phyloP scores from a whole-genome alignment of 2,797 vertebrate species.

The Botia kubotai region DNA sequence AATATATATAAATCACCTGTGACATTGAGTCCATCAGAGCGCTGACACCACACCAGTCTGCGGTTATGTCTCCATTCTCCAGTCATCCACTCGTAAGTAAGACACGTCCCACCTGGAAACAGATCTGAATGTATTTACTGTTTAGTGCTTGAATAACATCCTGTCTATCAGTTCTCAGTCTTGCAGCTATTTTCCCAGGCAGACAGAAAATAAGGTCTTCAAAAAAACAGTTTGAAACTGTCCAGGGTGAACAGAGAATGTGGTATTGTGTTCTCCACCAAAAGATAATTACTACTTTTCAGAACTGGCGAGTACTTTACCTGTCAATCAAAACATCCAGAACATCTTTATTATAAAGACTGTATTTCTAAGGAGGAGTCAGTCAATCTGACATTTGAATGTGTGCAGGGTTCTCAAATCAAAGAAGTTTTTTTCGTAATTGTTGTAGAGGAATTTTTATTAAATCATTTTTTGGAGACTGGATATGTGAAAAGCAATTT shows the following conservation, averaged over 20 bases:
- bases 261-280: background rate
- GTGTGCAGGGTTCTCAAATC: background rate
- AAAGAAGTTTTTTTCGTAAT: no score
- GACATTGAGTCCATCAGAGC: constrained; percentile 86
- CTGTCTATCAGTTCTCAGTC: constrained; percentile 17
- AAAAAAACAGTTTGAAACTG: background rate
- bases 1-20: constrained; percentile 73
- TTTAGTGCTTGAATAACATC: background rate
- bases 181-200: constrained; percentile 11
- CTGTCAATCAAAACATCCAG: background rate
- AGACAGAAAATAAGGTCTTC: constrained; percentile 13
- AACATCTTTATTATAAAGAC: background rate
- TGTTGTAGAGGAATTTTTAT: no score
- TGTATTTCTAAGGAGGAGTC: background rate
- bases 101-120: constrained; percentile 82
- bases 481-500: no score
- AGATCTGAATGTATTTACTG: background rate
- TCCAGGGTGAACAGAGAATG: background rate
- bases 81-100: constrained; percentile 81
- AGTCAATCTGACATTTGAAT: background rate
- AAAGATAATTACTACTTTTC: background rate
- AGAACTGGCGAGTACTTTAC: background rate
- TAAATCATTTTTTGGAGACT: no score
- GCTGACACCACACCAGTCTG: constrained; percentile 85
- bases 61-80: constrained; percentile 82